These are phyloP conservation scores for Cordilura impudica DNA, from an alignment of 2,888 invertebrate genomes.

Conservation along the genomic window DNA sequence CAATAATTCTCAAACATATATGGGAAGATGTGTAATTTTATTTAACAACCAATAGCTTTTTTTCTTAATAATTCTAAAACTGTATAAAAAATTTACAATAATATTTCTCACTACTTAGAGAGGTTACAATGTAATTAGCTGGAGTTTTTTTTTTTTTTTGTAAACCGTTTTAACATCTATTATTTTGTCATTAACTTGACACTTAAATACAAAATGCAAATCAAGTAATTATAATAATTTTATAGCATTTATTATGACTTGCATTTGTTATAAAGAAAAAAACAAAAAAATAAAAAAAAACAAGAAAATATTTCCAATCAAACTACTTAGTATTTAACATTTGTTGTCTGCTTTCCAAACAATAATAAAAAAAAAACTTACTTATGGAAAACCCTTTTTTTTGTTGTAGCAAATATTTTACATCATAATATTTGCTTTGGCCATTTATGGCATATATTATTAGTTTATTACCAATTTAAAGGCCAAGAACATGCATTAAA, in stretches of 20 bases:
- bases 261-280: slow-evolving; percentile 12
- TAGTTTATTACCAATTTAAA: slow-evolving; percentile 65
- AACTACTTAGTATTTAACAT: not conserved
- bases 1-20: not conserved
- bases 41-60: slow-evolving; percentile 17
- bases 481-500: slow-evolving; percentile 65
- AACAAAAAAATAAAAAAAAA: not conserved
- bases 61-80: not conserved
- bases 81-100: not conserved
- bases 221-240: slow-evolving; percentile 60
- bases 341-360: not conserved
- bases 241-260: slow-evolving; percentile 58
- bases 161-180: not conserved
- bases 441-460: slow-evolving; percentile 63
- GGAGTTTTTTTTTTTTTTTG: slow-evolving; percentile 21
- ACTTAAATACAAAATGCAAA: slow-evolving; percentile 56
- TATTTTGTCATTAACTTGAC: slow-evolving; percentile 43
- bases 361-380: not conserved
- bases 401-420: slow-evolving; percentile 21
- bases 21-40: slow-evolving; percentile 39
- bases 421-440: slow-evolving; percentile 54
- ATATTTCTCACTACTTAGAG: slow-evolving; percentile 2
- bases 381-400: slow-evolving; percentile 38
- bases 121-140: slow-evolving; percentile 44
- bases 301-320: not conserved